These are phyloP conservation scores for Lithophane leautieri DNA, from an alignment of 2,888 invertebrate species.

Conservation along the genomic window DNA sequence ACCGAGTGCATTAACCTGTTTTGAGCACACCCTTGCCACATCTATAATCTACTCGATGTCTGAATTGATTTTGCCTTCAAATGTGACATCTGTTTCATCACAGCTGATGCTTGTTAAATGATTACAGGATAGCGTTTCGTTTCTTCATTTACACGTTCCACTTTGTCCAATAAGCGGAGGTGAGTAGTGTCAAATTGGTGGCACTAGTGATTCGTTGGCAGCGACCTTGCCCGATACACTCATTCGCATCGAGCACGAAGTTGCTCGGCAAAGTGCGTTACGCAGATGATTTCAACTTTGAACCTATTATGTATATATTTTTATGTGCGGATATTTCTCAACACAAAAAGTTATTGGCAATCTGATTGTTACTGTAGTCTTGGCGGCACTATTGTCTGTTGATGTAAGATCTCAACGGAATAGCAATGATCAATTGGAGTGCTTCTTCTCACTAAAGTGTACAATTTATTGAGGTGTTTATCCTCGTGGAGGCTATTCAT, in stretches of 20 bases:
- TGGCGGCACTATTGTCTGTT: conserved; percentile 37
- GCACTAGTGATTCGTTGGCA: conserved; percentile 78
- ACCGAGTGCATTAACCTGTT: conserved; percentile 55
- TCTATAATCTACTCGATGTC: conserved; percentile 72
- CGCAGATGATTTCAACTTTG: conserved; percentile 56
- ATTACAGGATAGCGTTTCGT: conserved; percentile 83
- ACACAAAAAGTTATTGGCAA: conserved; percentile 57
- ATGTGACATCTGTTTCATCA: conserved; percentile 82
- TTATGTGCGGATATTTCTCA: conserved; percentile 42
- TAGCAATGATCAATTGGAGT: conserved; percentile 56
- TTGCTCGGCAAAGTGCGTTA: conserved; percentile 61
- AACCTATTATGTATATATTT: conserved; percentile 38
- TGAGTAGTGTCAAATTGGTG: conserved; percentile 86
- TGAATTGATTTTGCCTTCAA: conserved; percentile 85
- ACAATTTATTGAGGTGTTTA: conserved; percentile 65
- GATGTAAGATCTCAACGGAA: conserved; percentile 49
- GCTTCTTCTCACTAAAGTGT: conserved; percentile 50
- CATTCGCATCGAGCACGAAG: conserved; percentile 59
- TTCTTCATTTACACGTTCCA: conserved; percentile 89
- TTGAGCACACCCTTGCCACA: conserved; percentile 59
- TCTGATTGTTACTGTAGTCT: conserved; percentile 48
- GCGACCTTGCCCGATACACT: conserved; percentile 78
- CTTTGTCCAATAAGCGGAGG: conserved; percentile 87
- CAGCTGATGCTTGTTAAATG: conserved; percentile 81
- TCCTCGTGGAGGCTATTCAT: conserved; percentile 71